Evolutionary conservation across 2,797 vertebrate genomes (phyloP).

Genomic region (Anisognathus igniventris): DNA sequence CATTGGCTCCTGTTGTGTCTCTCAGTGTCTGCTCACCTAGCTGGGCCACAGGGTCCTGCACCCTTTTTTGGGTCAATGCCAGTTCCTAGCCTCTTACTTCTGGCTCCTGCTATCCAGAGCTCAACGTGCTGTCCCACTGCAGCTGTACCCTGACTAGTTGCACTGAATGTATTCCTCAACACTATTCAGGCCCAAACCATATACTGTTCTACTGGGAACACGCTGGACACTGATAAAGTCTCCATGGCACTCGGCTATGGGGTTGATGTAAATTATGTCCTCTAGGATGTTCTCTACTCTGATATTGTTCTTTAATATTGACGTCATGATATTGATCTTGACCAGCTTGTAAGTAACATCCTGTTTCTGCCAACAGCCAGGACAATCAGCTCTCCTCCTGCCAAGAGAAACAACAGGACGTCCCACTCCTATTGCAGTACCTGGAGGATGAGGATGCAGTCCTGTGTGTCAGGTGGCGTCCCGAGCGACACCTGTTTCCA

Average conservation of each 20-base stretch:
- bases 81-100: not conserved
- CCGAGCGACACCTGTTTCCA: accelerated
- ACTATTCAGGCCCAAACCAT: accelerated
- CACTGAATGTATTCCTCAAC: not conserved
- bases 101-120: not conserved
- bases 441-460: not conserved
- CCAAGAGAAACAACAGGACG: not conserved
- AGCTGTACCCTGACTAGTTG: not conserved
- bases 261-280: not conserved
- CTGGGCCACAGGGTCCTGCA: not conserved
- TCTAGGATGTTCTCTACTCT: not conserved
- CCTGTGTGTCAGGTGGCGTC: accelerated
- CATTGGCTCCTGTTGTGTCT: not conserved
- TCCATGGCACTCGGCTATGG: accelerated
- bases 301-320: not conserved
- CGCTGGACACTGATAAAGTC: accelerated
- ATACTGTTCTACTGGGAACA: accelerated
- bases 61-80: not conserved
- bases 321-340: not conserved
- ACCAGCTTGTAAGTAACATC: not conserved
- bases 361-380: not conserved
- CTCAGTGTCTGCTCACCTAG: not conserved
- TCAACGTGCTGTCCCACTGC: not conserved
- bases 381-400: not conserved
- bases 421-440: accelerated